phyloP scores from a whole-genome alignment of 2,888 invertebrate genomes.

The Lapara coniferarum region DNA sequence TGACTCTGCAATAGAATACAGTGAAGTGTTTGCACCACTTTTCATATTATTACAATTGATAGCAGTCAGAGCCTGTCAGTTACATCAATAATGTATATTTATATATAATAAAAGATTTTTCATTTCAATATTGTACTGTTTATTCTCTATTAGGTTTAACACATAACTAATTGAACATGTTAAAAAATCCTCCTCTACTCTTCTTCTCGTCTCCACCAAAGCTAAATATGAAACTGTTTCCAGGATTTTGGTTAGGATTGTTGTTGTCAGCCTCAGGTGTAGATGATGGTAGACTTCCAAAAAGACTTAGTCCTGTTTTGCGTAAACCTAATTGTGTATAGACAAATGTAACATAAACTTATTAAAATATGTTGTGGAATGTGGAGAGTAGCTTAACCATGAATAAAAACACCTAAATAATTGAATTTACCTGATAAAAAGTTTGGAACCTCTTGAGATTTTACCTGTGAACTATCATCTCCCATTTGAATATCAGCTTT shows the following conservation, averaged over 20 bases:
- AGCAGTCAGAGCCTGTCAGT: conserved; percentile 96
- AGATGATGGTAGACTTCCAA: conserved; percentile 49
- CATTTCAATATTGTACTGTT: conserved; percentile 1
- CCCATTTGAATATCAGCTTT: conserved; percentile 62
- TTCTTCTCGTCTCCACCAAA: conserved; percentile 70
- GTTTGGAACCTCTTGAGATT: conserved; percentile 67
- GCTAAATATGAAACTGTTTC: conserved; percentile 61
- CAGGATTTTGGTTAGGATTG: conserved; percentile 45
- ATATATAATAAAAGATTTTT: conserved; percentile 29
- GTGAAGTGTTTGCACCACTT: conserved; percentile 95
- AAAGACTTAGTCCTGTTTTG: conserved; percentile 67
- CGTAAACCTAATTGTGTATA: conserved; percentile 55
- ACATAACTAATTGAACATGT: conserved; percentile 61
- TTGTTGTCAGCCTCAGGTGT: conserved; percentile 34
- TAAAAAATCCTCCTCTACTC: conserved; percentile 66
- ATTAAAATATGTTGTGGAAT: neutral
- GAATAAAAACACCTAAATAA: neutral
- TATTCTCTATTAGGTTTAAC: neutral
- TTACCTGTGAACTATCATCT: conserved; percentile 47
- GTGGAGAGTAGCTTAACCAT: neutral
- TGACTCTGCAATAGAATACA: conserved; percentile 91
- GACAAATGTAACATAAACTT: neutral
- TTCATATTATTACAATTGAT: conserved; percentile 95
- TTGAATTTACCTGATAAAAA: conserved; percentile 64
- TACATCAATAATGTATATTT: conserved; percentile 80